Conservation (phyloP, 1,140 invertebrate species). For the Metaphire vulgaris region DNA sequence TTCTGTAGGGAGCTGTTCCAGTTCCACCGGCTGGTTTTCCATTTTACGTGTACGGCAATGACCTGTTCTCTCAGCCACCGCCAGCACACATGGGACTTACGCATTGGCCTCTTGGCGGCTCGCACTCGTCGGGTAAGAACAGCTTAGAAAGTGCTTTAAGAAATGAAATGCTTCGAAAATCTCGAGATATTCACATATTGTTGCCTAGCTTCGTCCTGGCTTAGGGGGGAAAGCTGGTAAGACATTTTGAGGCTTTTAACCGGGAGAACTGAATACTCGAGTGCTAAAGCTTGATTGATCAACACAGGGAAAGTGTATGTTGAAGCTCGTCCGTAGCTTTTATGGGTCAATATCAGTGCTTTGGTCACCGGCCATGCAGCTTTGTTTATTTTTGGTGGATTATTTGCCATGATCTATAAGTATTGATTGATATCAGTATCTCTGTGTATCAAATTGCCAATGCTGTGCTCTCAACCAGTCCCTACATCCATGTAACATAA, state of each 20-base stretch:
- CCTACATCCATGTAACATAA: constrained; percentile 1
- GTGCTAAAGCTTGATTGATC: not conserved
- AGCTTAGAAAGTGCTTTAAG: not conserved
- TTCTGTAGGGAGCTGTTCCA: not conserved
- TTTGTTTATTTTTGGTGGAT: not conserved
- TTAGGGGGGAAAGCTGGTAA: not conserved
- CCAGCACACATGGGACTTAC: constrained; percentile 13
- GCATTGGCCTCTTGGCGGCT: constrained; percentile 3
- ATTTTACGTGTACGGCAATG: constrained; percentile 8
- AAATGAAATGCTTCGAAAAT: not conserved
- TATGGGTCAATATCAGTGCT: not conserved
- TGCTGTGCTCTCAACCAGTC: not conserved
- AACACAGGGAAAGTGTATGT: not conserved
- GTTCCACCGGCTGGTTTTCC: constrained; percentile 5
- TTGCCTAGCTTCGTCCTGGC: too few species aligned
- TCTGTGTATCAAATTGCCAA: not conserved
- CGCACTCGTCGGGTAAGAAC: not conserved
- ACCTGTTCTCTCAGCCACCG: constrained; percentile 11
- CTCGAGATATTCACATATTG: not conserved
- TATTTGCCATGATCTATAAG: not conserved
- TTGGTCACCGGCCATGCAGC: not conserved
- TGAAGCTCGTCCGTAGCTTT: not conserved
- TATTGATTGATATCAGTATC: not conserved
- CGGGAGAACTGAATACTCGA: not conserved
- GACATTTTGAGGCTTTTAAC: not conserved